Evolutionary conservation across 2,113 vertebrate species (phyloP).

Genomic region (Microtus oregoni): DNA sequence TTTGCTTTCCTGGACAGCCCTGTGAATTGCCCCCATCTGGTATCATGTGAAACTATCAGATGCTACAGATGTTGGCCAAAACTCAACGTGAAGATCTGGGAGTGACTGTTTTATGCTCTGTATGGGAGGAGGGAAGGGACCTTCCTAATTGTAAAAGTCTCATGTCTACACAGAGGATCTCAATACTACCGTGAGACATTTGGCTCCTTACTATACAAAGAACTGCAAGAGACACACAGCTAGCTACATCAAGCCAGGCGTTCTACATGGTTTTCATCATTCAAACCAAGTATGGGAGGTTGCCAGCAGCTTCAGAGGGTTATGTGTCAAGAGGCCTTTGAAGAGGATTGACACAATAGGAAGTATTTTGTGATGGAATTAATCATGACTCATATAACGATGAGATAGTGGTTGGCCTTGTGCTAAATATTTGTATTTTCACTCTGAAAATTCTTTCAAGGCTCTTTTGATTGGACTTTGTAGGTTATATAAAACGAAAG

Average conservation of each 20-base stretch:
- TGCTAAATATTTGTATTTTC: background rate
- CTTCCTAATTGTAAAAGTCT: background rate
- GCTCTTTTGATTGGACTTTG: background rate
- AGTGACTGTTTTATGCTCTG: background rate
- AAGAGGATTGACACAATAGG: background rate
- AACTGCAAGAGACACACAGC: background rate
- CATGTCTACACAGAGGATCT: background rate
- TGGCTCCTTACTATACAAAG: conserved; percentile 37
- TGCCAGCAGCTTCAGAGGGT: background rate
- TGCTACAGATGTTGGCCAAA: background rate
- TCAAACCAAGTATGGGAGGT: background rate
- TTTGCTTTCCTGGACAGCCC: background rate
- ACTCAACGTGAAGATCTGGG: background rate
- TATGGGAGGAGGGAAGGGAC: background rate
- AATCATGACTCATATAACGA: background rate
- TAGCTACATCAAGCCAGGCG: background rate
- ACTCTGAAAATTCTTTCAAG: conserved; percentile 10
- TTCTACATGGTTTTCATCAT: conserved; percentile 31
- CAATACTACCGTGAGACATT: background rate
- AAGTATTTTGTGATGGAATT: background rate
- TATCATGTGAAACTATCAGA: background rate
- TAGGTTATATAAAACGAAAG: background rate
- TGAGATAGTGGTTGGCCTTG: background rate
- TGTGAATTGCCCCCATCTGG: background rate
- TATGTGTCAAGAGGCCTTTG: background rate